Base-by-base conservation (phyloP, 2,888 invertebrate genomes). In the Petrolisthes cinctipes region DNA sequence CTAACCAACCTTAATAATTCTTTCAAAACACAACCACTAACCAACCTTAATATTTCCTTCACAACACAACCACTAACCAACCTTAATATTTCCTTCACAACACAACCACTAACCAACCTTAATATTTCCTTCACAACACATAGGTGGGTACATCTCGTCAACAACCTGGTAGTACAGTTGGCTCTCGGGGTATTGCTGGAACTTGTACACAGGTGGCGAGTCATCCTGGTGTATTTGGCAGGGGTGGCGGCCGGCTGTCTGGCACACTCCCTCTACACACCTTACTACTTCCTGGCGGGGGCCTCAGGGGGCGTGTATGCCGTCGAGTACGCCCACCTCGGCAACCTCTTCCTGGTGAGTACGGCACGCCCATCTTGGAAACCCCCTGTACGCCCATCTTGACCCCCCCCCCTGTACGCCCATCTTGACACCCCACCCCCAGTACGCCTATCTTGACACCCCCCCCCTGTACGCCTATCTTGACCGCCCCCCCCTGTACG, bases 171-270 rank as follows among this genome's bases (percentile, higher is more conserved):
- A 91, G 97, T 98, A 86, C 98, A 99, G 94, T 94, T 98, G 91
- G 94, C 97, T 92, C 97, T 98, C 91, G 98, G 98, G 76, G 94
- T 98, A 91, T 98, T 98, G 5, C 94, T 99, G 92, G 99, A 99
- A 94, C 97, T 98, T 92, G 96, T 97, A 92, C 97, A 97, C 93
- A 96, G 96, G 53, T 95, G 95, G 54, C 94, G 96, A 85, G 95
- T 96, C 89, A 94, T 95, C 73, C 92, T 94, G 81, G 94, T 97
- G 91, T 97, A 97, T 94, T 92, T 95, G 91, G 94, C 95, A 11
- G 97, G 97, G 51, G 96, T 96, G 91, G 93, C 95, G 78, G 95
- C 95, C 82, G 95, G 95, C 91, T 94, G 96, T 61, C 93, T 97
- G 89, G 96, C 96, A 78, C 96, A 96, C 0, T 95, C 95, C 54